Evolutionary conservation across 2,797 vertebrate genomes (phyloP), one percentile per base, ranked within the genome.

Genomic region (Silurus aristotelis): DNA sequence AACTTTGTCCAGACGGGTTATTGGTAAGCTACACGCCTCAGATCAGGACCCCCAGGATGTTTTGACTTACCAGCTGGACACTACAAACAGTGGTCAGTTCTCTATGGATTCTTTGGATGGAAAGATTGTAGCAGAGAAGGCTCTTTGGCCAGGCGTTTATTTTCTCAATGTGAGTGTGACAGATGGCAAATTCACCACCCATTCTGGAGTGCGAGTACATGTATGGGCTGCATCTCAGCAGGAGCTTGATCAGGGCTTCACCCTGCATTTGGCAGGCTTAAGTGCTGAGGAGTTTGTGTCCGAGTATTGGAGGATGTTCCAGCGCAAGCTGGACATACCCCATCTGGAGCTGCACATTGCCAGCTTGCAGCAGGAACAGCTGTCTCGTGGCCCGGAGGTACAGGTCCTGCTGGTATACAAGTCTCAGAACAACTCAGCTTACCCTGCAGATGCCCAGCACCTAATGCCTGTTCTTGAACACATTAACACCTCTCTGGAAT

Each of bases 41-140:
- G 98, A 99, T 91, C 95, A 95, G 89, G 98, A 99, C 89, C 96
- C 94, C 4, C 96, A 97, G 1, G 98, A 99, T 67, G 92, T 93
- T 0, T 91, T 99, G 76, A 89, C 91, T 82, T 99, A 97, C 90
- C 92, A 89, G n/a, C 89, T 98, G 91, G 91, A 92, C 4, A 94
- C 93, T 60, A 92, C 92, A 0, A 83, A 83, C 0, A 90, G 88
- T 10, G 90, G 89, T 1, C 90, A 87, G 0, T 99, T 99, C 92
- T 96, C 97, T 0, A 93, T 99, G 0, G 97, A 97, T 2, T 2
- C 81, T 0, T 43, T 91, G 0, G 96, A 97, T 2, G 98, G 98
- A 15, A 98, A 96, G 83, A 95, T 99, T 52, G 96, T 98, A 70
- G 97, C 96, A 0, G 90, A 94, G 0, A 92, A 92, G 20, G 93